phyloP scores from a whole-genome alignment of 2,113 vertebrate genomes.

The Leptobrachium leishanense region DNA sequence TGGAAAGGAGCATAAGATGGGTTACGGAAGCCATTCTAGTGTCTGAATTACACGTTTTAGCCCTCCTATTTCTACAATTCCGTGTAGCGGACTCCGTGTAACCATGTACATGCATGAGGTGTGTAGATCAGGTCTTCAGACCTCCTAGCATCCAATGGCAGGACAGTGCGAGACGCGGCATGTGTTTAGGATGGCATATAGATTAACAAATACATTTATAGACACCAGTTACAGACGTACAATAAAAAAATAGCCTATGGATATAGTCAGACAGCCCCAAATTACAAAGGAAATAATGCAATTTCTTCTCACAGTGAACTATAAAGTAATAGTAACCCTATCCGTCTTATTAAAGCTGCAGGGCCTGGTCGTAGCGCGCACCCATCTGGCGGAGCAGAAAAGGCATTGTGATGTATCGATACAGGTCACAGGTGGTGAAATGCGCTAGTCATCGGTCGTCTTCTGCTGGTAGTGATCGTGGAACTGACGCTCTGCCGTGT shows the following conservation, averaged over 20 bases:
- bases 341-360: constrained; percentile 41
- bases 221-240: background rate
- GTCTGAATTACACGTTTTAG: too few species aligned
- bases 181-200: constrained; percentile 2
- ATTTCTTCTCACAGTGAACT: constrained; percentile 42
- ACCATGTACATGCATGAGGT: too few species aligned
- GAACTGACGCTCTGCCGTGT: constrained; percentile 4
- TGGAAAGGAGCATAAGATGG: too few species aligned
- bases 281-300: constrained; percentile 40
- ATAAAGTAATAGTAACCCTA: constrained; percentile 40
- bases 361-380: background rate
- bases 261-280: constrained; percentile 20
- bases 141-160: background rate
- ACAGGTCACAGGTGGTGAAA: background rate
- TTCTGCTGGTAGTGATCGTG: constrained; percentile 33
- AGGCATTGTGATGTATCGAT: constrained; percentile 27
- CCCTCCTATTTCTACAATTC: too few species aligned
- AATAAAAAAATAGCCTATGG: constrained; percentile 37
- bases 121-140: too few species aligned
- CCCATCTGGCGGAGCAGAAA: constrained; percentile 4
- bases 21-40: too few species aligned
- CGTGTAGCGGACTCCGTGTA: too few species aligned
- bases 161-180: background rate
- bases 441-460: background rate
- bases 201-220: background rate